Base-by-base conservation (phyloP, 64 coral and sea anemone genomes). In the Stichodactyla mertensii region DNA sequence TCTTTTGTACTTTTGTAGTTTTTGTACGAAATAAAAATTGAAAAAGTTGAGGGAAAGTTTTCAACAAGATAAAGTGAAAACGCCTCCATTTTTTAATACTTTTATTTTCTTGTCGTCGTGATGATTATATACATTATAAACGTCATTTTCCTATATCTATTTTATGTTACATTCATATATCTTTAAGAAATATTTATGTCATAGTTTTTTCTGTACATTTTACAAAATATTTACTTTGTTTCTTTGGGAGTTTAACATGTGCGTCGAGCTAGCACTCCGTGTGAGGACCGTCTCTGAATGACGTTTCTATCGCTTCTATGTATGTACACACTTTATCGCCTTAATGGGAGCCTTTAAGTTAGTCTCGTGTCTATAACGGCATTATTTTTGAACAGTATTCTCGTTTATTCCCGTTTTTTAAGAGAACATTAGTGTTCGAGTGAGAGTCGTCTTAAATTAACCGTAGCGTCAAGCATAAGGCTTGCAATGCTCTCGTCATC, bases 401-500 rank as follows among this genome's bases (percentile, higher is more conserved):
- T 66, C 19, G 4, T 66, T 66, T 66, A 66, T 66, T 66, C 22
- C 5, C 62, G 22, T 66, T 66, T 66, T 66, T n/a, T 16, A 82
- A 16, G 19, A 27, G 5, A 82, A 51, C 20, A 16, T 55, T 82
- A 57, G n/a, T 74, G 22, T 19, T 74, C n/a, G 51, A 57, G 15
- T 10, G 69, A 74, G 5, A 74, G 55, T 31, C 55, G 19, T 55
- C 84, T 60, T 16, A 66, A 18, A 5, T n/a, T 22, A 27, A 92
- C 71, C 14, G 97, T 99, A 53, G 97, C 97, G n/a, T 92, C 64
- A 16, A 94, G 52, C 31, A 99, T 86, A 11, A 99, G 55, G 16
- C 88, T 94, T 18, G 92, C 55, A 84, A 99, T 90, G n/a, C 74
- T 70, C 88, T 99, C 93, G 82, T 99, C 93, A 11, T 99, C 97